Evolutionary conservation across 2,888 invertebrate species (phyloP), one percentile per base, ranked within the genome.

Genomic region (Synergus laeviventris): DNA sequence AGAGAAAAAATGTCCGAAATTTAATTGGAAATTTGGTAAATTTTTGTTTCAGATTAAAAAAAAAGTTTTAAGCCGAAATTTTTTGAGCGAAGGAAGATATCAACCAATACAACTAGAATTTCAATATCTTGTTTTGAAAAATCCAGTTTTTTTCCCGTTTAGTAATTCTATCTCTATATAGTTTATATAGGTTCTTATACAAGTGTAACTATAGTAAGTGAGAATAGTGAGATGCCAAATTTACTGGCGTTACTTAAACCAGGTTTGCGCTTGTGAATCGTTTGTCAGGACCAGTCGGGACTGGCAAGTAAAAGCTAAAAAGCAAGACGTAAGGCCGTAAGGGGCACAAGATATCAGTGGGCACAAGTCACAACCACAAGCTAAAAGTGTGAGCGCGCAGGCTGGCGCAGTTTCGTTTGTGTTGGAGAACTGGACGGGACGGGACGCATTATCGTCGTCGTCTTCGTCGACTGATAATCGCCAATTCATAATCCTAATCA

Each of bases 351-450:
- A n/a, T n/a, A n/a, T n/a, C n/a, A n/a, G n/a, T n/a, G n/a, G n/a
- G n/a, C n/a, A n/a, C n/a, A n/a, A n/a, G n/a, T n/a, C n/a, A n/a
- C n/a, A n/a, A n/a, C n/a, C n/a, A n/a, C n/a, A 42, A 45, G 31
- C 5, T 31, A 31, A 31, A 42, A 42, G 42, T 42, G 7, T 7
- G 42, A 42, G 42, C 56, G 66, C 74, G 77, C 73, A 78, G 75
- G 77, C 39, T n/a, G n/a, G n/a, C n/a, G n/a, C n/a, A n/a, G n/a
- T n/a, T 49, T 64, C 60, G 59, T 60, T 39, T 66, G 75, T 62
- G 42, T 14, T 12, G 42, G 9, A 12, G 42, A 12, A 14, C 12
- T 7, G 12, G 14, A 12, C 42, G 42, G 7, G 39, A 39, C n/a
- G n/a, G n/a, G 12, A 14, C 42, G 42, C 42, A 42, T 31, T 31